Conservation (phyloP, 2,797 vertebrate genomes). For the Numenius phaeopus region DNA sequence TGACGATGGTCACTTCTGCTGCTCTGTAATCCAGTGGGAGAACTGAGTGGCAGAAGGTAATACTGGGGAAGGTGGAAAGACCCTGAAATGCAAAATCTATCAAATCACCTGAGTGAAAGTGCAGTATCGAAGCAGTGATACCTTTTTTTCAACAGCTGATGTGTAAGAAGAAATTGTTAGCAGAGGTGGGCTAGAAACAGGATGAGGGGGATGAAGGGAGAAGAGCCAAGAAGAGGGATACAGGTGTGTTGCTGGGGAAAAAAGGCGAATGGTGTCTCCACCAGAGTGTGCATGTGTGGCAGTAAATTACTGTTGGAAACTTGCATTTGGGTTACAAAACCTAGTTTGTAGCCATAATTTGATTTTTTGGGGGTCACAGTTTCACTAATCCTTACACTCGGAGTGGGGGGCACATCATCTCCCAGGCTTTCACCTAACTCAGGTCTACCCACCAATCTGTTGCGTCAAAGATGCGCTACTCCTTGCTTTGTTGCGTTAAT, state of each 20-base stretch:
- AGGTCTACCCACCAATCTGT: background rate
- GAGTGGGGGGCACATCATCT: rapidly evolving
- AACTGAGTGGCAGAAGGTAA: background rate
- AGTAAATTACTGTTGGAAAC: background rate
- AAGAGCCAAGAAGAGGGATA: background rate
- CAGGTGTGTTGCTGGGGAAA: background rate
- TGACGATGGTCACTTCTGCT: background rate
- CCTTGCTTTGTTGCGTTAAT: background rate
- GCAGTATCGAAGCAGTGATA: background rate
- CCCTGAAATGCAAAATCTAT: background rate
- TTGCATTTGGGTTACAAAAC: background rate
- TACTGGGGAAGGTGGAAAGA: background rate
- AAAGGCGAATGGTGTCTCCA: background rate
- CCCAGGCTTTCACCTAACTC: background rate
- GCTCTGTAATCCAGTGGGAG: background rate
- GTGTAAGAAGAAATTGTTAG: background rate
- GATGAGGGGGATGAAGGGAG: background rate
- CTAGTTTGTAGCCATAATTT: background rate
- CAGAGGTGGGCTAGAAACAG: background rate
- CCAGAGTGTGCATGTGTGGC: too few species aligned
- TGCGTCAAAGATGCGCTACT: rapidly evolving
- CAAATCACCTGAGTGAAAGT: background rate
- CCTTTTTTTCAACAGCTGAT: background rate
- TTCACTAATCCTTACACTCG: background rate
- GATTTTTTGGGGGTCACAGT: background rate